Conservation (phyloP, 2,888 invertebrate genomes). For the Eupelmus urozonus region DNA sequence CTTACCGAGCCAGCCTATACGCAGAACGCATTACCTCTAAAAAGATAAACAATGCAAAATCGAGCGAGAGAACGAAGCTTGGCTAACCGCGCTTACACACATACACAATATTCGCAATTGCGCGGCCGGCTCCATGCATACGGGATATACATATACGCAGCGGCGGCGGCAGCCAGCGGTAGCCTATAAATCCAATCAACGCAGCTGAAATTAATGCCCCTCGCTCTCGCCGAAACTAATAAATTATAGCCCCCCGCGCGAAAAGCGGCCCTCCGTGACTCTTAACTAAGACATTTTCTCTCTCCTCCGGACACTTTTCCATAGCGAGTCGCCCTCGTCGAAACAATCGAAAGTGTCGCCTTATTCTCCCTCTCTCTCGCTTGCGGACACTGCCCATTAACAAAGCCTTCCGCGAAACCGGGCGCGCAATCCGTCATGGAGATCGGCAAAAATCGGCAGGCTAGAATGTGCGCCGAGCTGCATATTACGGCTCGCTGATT, state of each 20-base stretch:
- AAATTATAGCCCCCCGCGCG: constrained; percentile 31
- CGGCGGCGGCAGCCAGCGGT: background rate
- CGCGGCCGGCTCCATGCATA: too few species aligned
- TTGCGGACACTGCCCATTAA: background rate
- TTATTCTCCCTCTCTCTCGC: background rate
- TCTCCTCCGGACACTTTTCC: constrained; percentile 12
- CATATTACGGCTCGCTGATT: constrained; percentile 28
- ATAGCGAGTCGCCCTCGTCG: constrained; percentile 12
- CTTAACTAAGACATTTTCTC: constrained; percentile 53
- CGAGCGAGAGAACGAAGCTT: background rate
- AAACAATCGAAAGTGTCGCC: constrained; percentile 49
- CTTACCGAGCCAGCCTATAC: background rate
- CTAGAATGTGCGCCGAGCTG: background rate
- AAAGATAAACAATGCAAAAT: background rate
- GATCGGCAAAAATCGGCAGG: constrained; percentile 15
- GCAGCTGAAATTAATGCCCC: constrained; percentile 42
- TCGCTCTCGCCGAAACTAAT: constrained; percentile 38
- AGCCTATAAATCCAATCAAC: constrained; percentile 57
- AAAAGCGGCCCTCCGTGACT: background rate
- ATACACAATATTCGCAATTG: too few species aligned
- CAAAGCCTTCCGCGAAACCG: constrained; percentile 42
- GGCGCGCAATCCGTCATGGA: constrained; percentile 1
- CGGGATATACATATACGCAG: too few species aligned
- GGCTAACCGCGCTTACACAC: constrained; percentile 1
- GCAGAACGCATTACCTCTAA: background rate